A percentile compares a stretch with the other conserved stretches of the same genome.
phyloP scores from a whole-genome alignment of 2,888 invertebrate species.

The Leucophenga maculata region DNA sequence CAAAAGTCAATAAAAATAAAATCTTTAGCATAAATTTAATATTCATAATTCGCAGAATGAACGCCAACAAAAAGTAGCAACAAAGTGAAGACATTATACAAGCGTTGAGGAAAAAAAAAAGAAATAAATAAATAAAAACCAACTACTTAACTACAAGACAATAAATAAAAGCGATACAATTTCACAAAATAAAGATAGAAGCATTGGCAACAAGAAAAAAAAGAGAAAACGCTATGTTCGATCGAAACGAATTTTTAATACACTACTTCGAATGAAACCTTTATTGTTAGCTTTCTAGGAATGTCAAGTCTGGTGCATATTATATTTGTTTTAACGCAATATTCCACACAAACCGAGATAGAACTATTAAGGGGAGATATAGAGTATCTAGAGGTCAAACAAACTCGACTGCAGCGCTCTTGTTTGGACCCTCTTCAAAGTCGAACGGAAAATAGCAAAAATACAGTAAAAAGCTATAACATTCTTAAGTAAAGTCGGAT shows the following conservation, averaged over 20 bases:
- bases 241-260: too few species aligned
- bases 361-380: too few species aligned
- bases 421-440: too few species aligned
- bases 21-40: conserved; percentile 47
- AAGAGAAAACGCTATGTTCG: not conserved
- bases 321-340: too few species aligned
- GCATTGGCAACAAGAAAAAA: not conserved
- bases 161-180: conserved; percentile 24
- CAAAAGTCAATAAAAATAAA: conserved; percentile 51
- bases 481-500: too few species aligned
- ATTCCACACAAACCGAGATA: too few species aligned
- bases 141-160: conserved; percentile 8
- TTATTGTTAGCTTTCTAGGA: not conserved
- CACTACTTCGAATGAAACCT: not conserved
- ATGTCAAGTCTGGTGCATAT: too few species aligned
- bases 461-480: too few species aligned
- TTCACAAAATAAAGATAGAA: conserved; percentile 9
- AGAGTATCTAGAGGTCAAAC: too few species aligned
- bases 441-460: too few species aligned
- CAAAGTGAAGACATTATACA: conserved; percentile 57
- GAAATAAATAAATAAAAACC: conserved; percentile 37
- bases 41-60: conserved; percentile 50
- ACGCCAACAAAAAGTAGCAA: conserved; percentile 12
- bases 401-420: too few species aligned
- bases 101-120: not conserved